These are phyloP conservation scores for Aurelia aurita complex sp. Pacific DNA, from an alignment of 30 jellyfish, hydroid and myxozoan species.

Conservation along the genomic window DNA sequence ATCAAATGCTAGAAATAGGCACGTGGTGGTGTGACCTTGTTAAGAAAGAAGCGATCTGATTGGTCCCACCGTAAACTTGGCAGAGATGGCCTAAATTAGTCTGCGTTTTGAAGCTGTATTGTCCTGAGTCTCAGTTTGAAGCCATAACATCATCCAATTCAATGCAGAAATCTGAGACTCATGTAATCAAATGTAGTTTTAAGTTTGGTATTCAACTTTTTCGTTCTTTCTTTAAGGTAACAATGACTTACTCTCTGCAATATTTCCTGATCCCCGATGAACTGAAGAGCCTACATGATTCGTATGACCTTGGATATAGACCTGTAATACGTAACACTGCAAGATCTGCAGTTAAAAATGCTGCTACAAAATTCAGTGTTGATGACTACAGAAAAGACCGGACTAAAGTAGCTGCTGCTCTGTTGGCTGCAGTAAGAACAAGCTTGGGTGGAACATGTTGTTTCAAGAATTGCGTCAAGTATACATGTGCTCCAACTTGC, in stretches of 20 bases:
- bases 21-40: too few species aligned
- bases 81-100: too few species aligned
- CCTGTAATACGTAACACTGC: slow-evolving; percentile 65
- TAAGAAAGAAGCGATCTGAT: too few species aligned
- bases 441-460: slow-evolving; percentile 75
- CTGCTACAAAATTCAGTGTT: slow-evolving; percentile 51
- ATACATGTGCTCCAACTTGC: slow-evolving; percentile 43
- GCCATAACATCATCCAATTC: too few species aligned
- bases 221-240: neutral
- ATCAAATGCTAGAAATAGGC: too few species aligned
- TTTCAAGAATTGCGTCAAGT: slow-evolving; percentile 37
- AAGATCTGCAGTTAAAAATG: slow-evolving; percentile 58
- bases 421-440: slow-evolving; percentile 43
- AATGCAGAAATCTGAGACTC: too few species aligned
- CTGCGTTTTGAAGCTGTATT: too few species aligned
- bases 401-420: slow-evolving; percentile 27
- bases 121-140: too few species aligned
- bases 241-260: slow-evolving; percentile 65
- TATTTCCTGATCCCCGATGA: slow-evolving; percentile 71
- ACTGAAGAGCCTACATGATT: slow-evolving; percentile 58
- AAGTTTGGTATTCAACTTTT: too few species aligned
- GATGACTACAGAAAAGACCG: slow-evolving; percentile 54
- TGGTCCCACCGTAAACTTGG: too few species aligned
- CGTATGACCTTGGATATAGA: slow-evolving; percentile 67
- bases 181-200: too few species aligned